A percentile compares a stretch with the other conserved stretches of the same genome.
phyloP scores from a whole-genome alignment of 2,113 vertebrate genomes.

The Atractosteus spatula region DNA sequence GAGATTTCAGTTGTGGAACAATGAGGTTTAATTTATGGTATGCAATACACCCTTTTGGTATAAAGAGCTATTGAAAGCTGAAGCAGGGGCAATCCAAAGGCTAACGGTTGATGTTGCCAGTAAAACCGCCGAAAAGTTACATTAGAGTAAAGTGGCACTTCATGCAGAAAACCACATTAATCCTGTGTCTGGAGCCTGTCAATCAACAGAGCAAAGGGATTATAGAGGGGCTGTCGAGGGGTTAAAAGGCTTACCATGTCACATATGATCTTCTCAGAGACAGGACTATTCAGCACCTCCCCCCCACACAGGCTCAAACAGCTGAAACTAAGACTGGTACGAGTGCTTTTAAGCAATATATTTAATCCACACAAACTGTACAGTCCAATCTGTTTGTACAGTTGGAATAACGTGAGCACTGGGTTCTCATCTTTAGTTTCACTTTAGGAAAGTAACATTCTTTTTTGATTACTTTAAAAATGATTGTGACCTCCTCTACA shows the following conservation, averaged over 20 bases:
- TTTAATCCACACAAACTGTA: not conserved
- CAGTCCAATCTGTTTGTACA: constrained; percentile 26
- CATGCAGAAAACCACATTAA: constrained; percentile 11
- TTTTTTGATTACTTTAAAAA: not conserved
- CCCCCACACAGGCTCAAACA: constrained; percentile 29
- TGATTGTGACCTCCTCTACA: not conserved
- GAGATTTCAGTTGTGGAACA: constrained; percentile 1
- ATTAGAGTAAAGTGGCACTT: constrained; percentile 2
- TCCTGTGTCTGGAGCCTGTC: constrained; percentile 43
- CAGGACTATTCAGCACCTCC: constrained; percentile 59
- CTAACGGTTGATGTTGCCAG: not conserved
- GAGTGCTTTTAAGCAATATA: not conserved
- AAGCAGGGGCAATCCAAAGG: not conserved
- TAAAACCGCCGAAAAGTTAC: not conserved
- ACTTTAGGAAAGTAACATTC: not conserved
- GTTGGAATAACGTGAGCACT: not conserved
- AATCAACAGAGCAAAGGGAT: constrained; percentile 41
- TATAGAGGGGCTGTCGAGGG: constrained; percentile 43
- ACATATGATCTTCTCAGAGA: constrained; percentile 60
- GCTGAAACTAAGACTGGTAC: constrained; percentile 38
- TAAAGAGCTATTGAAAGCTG: not conserved
- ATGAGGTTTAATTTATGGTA: constrained; percentile 2
- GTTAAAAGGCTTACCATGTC: constrained; percentile 54
- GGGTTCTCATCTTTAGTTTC: not conserved
- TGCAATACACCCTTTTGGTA: constrained; percentile 26